phyloP scores from a whole-genome alignment of 2,113 vertebrate genomes.

The Semnornis frantzii region DNA sequence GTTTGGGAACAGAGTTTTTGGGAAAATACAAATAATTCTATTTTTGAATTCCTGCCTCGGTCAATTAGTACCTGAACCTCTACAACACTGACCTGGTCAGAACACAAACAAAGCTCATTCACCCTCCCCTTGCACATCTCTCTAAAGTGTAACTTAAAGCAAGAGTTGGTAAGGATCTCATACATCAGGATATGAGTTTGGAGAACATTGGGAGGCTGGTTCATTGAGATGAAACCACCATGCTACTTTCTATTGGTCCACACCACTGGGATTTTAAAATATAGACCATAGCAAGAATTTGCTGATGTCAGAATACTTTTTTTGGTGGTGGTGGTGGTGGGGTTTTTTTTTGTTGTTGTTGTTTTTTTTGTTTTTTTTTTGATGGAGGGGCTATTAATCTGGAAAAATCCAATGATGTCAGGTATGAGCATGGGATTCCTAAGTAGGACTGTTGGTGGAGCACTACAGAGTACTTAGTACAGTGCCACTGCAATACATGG shows the following conservation, averaged over 20 bases:
- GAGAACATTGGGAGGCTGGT: neutral
- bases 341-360: too few species aligned
- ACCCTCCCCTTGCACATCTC: neutral
- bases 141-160: neutral
- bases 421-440: neutral
- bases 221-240: neutral
- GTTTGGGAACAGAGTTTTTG: too few species aligned
- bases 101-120: neutral
- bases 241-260: neutral
- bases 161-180: neutral
- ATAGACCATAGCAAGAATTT: neutral
- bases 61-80: too few species aligned
- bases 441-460: neutral
- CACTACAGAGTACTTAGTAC: neutral
- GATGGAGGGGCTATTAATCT: neutral
- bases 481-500: neutral
- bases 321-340: too few species aligned
- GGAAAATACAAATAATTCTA: too few species aligned
- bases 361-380: too few species aligned
- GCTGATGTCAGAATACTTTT: neutral
- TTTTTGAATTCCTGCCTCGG: too few species aligned
- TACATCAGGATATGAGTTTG: rapidly evolving
- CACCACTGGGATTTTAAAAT: neutral
- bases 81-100: neutral
- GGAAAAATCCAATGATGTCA: neutral